phyloP scores from a whole-genome alignment of 2,888 invertebrate species.

The Dynastes maya region DNA sequence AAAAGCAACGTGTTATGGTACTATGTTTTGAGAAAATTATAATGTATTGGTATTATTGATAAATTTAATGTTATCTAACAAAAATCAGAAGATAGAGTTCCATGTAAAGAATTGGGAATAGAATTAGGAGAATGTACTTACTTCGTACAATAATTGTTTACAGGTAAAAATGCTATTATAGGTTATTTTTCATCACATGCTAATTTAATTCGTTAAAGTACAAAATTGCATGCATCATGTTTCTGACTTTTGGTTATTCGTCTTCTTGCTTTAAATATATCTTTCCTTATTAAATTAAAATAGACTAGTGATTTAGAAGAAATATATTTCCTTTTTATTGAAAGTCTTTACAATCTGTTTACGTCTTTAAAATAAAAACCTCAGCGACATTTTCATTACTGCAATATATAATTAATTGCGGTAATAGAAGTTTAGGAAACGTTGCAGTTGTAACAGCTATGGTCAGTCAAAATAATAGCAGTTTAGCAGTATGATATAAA shows the following conservation, averaged over 20 bases:
- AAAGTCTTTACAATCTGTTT: too few species aligned
- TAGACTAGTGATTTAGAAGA: too few species aligned
- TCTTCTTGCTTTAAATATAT: too few species aligned
- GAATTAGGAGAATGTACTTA: neutral
- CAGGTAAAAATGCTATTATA: constrained; percentile 24
- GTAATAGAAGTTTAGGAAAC: too few species aligned
- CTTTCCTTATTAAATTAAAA: too few species aligned
- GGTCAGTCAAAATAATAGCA: too few species aligned
- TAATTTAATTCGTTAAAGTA: neutral
- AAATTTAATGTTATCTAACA: neutral
- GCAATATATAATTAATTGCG: too few species aligned
- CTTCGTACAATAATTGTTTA: neutral
- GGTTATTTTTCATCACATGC: constrained; percentile 32
- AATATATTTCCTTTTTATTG: too few species aligned
- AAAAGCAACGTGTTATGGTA: constrained; percentile 17
- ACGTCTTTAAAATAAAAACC: too few species aligned
- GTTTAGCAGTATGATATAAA: too few species aligned
- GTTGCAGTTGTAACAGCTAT: too few species aligned
- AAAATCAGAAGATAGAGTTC: neutral
- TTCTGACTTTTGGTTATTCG: neutral
- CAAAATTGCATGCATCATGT: neutral
- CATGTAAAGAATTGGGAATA: neutral
- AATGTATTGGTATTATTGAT: neutral
- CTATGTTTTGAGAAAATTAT: neutral
- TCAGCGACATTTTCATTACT: too few species aligned